Conservation (phyloP, 2,888 invertebrate genomes). For the Heteromyza rotundicornis region DNA sequence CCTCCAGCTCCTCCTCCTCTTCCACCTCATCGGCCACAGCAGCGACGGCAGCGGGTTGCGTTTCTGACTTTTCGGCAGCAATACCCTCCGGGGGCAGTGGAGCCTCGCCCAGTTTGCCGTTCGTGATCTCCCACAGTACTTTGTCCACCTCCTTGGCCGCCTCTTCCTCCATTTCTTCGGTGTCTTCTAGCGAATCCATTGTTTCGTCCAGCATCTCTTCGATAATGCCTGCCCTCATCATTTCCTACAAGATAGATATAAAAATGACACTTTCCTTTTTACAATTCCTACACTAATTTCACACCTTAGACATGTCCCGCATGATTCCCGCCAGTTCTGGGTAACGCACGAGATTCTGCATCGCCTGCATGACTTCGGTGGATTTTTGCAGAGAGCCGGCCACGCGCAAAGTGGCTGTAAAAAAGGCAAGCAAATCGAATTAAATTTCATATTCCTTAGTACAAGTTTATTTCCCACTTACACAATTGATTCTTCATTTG, state of each 20-base stretch:
- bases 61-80: slow-evolving; percentile 66
- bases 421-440: slow-evolving; percentile 10
- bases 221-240: slow-evolving; percentile 99
- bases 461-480: slow-evolving; percentile 58
- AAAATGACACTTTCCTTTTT: too few relatives aligned
- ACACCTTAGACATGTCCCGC: slow-evolving; percentile 97
- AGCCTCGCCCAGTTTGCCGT: slow-evolving; percentile 90
- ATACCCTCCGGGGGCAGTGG: slow-evolving; percentile 78
- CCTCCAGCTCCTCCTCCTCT: slow-evolving; percentile 80
- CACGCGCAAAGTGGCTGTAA: slow-evolving; percentile 86
- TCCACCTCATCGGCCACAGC: slow-evolving; percentile 61
- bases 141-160: slow-evolving; percentile 94
- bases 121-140: slow-evolving; percentile 88
- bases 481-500: slow-evolving; percentile 98
- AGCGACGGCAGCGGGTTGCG: slow-evolving; percentile 65
- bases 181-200: slow-evolving; percentile 89
- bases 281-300: too few relatives aligned
- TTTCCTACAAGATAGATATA: too few relatives aligned
- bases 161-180: slow-evolving; percentile 95
- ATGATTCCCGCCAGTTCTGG: slow-evolving; percentile 95
- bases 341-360: slow-evolving; percentile 89
- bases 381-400: slow-evolving; percentile 94
- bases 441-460: too few relatives aligned
- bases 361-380: slow-evolving; percentile 98
- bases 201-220: slow-evolving; percentile 99